phyloP scores from a whole-genome alignment of 2,797 vertebrate genomes.

The Trachops cirrhosus region DNA sequence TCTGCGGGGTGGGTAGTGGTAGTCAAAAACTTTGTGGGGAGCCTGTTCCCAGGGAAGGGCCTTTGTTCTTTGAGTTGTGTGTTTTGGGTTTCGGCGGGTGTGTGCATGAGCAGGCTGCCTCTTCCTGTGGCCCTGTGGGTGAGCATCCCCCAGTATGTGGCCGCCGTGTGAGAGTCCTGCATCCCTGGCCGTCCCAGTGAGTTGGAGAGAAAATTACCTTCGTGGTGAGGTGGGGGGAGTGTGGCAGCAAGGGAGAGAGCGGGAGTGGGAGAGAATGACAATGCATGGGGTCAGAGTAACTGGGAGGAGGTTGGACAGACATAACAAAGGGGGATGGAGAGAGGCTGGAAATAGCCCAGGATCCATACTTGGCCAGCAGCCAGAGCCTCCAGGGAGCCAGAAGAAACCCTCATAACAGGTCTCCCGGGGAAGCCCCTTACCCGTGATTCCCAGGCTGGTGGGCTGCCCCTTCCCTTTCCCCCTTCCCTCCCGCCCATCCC shows the following conservation, averaged over 20 bases:
- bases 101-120: neutral
- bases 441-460: constrained; percentile 27
- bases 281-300: constrained; percentile 71
- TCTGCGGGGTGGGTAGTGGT: neutral
- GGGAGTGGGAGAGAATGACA: constrained; percentile 26
- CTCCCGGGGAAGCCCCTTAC: constrained; percentile 37
- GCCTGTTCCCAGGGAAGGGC: neutral
- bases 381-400: constrained; percentile 36
- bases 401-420: constrained; percentile 66
- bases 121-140: neutral
- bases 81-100: neutral
- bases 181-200: constrained; percentile 24
- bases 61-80: neutral
- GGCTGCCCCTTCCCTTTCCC: constrained; percentile 4
- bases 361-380: constrained; percentile 62
- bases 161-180: neutral
- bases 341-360: constrained; percentile 67
- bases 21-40: constrained; percentile 59
- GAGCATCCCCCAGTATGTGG: neutral
- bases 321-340: constrained; percentile 66
- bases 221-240: neutral
- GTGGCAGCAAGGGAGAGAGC: neutral
- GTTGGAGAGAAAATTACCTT: constrained; percentile 40
- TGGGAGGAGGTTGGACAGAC: constrained; percentile 60
- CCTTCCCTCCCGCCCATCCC: neutral